A percentile compares a stretch with the other conserved stretches of the same genome.
Evolutionary conservation across 2,888 invertebrate genomes (phyloP).

Genomic region (Gandaritis pyraliata): DNA sequence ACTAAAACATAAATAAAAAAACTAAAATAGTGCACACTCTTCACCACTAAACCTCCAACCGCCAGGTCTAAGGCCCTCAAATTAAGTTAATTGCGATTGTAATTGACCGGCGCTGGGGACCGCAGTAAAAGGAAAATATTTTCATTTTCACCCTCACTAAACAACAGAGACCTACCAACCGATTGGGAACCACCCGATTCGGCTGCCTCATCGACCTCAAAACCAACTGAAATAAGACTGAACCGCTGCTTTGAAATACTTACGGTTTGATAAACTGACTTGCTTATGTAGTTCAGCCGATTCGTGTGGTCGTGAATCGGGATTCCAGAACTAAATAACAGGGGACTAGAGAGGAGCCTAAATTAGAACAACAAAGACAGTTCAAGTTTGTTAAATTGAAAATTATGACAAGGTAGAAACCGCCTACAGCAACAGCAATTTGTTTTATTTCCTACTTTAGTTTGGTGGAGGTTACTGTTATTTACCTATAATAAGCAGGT

Average conservation of each 20-base stretch:
- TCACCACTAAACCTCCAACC: conserved; percentile 62
- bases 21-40: conserved; percentile 46
- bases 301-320: not conserved
- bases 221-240: not conserved
- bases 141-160: conserved; percentile 51
- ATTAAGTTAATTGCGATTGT: conserved; percentile 78
- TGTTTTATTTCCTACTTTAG: too few species aligned
- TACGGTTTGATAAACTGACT: too few species aligned
- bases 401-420: conserved; percentile 3
- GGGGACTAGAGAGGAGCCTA: conserved; percentile 14
- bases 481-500: too few species aligned
- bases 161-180: conserved; percentile 8
- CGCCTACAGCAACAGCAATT: not conserved
- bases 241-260: too few species aligned
- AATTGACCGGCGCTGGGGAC: conserved; percentile 67
- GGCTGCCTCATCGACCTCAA: not conserved
- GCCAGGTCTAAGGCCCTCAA: conserved; percentile 62
- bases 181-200: conserved; percentile 2
- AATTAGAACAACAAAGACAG: conserved; percentile 37
- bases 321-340: conserved; percentile 10
- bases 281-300: not conserved
- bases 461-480: too few species aligned
- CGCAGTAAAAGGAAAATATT: conserved; percentile 75
- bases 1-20: conserved; percentile 29
- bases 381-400: conserved; percentile 19